These are phyloP conservation scores for Micrasema minimum DNA, from an alignment of 1,140 invertebrate species.

Conservation along the genomic window DNA sequence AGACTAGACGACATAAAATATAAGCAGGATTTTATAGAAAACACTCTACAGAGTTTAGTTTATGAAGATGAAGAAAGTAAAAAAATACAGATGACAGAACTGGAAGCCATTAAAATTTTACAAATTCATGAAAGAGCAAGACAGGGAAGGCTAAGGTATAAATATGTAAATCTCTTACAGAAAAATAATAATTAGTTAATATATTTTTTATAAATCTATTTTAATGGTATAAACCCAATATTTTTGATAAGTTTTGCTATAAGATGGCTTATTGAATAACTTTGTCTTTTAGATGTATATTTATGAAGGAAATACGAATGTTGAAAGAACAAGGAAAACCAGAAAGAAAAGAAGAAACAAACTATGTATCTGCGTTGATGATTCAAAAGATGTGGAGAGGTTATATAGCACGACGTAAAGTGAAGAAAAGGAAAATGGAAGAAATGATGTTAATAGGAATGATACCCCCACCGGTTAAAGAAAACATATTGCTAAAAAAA, in stretches of 20 bases:
- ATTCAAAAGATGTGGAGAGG: slow-evolving; percentile 88
- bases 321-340: slow-evolving; percentile 78
- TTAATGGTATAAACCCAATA: too few relatives aligned
- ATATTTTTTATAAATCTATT: too few relatives aligned
- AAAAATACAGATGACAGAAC: slow-evolving; percentile 73
- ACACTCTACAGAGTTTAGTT: slow-evolving; percentile 75
- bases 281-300: slow-evolving; percentile 72
- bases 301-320: slow-evolving; percentile 88
- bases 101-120: slow-evolving; percentile 86
- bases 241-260: not conserved
- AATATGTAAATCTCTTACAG: too few relatives aligned
- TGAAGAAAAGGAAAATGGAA: slow-evolving; percentile 76
- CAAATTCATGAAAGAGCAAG: slow-evolving; percentile 91
- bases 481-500: slow-evolving; percentile 62
- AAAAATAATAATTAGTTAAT: too few relatives aligned
- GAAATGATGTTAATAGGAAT: slow-evolving; percentile 91
- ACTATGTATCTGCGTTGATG: slow-evolving; percentile 74
- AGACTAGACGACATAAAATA: slow-evolving; percentile 71
- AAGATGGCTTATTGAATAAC: not conserved
- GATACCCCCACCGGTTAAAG: slow-evolving; percentile 66
- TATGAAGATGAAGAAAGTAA: slow-evolving; percentile 73
- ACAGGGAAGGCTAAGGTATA: slow-evolving; percentile 78
- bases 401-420: slow-evolving; percentile 76
- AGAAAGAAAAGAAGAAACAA: slow-evolving; percentile 68
- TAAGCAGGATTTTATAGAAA: slow-evolving; percentile 72